Conservation (phyloP, 2,797 vertebrate species). For the Morelia viridis region DNA sequence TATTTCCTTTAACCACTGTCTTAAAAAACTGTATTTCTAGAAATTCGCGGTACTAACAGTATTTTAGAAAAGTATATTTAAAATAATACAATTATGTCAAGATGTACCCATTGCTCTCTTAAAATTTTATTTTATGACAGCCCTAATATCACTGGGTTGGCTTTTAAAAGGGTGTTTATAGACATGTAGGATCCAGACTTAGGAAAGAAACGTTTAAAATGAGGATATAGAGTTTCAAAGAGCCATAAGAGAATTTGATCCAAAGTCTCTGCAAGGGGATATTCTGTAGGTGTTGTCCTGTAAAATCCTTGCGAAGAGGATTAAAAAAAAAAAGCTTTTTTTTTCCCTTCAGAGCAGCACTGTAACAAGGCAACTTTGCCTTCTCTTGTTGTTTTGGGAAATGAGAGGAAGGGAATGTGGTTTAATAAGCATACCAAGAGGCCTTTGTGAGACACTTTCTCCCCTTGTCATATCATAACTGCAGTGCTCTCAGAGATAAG, state of each 20-base stretch:
- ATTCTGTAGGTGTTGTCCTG: slow-evolving; percentile 63
- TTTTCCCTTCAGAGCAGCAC: slow-evolving; percentile 50
- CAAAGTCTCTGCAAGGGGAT: slow-evolving; percentile 58
- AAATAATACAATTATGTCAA: slow-evolving; percentile 29
- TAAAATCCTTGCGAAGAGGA: slow-evolving; percentile 60
- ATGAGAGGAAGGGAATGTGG: slow-evolving; percentile 43
- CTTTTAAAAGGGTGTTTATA: slow-evolving; percentile 62
- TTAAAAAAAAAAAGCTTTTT: slow-evolving; percentile 32
- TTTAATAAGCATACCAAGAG: slow-evolving; percentile 61
- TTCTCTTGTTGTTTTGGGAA: slow-evolving; percentile 57
- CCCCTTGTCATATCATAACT: slow-evolving; percentile 33
- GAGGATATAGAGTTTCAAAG: slow-evolving; percentile 68
- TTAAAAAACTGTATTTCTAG: slow-evolving; percentile 44
- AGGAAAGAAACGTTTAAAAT: slow-evolving; percentile 67
- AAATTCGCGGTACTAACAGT: slow-evolving; percentile 29
- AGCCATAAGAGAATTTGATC: slow-evolving; percentile 69
- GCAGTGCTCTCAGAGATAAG: not conserved
- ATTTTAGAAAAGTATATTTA: not conserved
- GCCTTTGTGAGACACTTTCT: slow-evolving; percentile 45
- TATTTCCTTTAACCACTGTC: slow-evolving; percentile 35
- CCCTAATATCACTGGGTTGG: slow-evolving; percentile 66
- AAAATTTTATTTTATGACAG: slow-evolving; percentile 63
- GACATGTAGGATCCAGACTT: slow-evolving; percentile 59
- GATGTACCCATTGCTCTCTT: slow-evolving; percentile 37
- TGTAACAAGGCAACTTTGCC: slow-evolving; percentile 45